Evolutionary conservation across 2,113 vertebrate species (phyloP).

Genomic region (Argyrosomus japonicus): DNA sequence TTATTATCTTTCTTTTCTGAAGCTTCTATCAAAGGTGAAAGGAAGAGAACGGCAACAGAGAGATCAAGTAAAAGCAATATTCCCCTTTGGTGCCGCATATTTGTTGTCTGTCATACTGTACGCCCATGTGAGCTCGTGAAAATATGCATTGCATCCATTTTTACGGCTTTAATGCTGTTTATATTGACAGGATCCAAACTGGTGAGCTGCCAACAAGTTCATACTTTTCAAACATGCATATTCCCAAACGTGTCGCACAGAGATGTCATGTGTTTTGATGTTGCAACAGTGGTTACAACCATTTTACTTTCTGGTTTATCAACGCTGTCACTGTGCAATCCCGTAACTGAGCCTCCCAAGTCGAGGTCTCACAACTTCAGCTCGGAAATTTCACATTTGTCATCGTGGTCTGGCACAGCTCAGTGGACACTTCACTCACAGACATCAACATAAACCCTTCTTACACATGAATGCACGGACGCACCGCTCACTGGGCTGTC

Average conservation of each 20-base stretch:
- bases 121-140: neutral
- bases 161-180: neutral
- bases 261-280: neutral
- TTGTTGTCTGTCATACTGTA: neutral
- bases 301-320: neutral
- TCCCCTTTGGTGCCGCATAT: slow-evolving; percentile 9
- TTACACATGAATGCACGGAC: slow-evolving; percentile 5
- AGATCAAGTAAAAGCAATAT: slow-evolving; percentile 47
- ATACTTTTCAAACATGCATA: neutral
- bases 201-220: neutral
- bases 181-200: neutral
- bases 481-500: slow-evolving; percentile 15
- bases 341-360: neutral
- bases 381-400: slow-evolving; percentile 23
- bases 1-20: slow-evolving; percentile 54
- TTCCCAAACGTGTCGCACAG: neutral
- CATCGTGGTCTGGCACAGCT: slow-evolving; percentile 23
- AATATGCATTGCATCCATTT: neutral
- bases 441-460: slow-evolving; percentile 31
- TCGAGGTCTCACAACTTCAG: neutral
- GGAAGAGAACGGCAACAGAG: slow-evolving; percentile 20
- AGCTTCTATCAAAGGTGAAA: slow-evolving; percentile 54
- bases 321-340: neutral
- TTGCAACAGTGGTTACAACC: neutral
- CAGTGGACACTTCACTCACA: slow-evolving; percentile 17